phyloP scores from a whole-genome alignment of 2,888 invertebrate genomes.

The Drosophila borborema region DNA sequence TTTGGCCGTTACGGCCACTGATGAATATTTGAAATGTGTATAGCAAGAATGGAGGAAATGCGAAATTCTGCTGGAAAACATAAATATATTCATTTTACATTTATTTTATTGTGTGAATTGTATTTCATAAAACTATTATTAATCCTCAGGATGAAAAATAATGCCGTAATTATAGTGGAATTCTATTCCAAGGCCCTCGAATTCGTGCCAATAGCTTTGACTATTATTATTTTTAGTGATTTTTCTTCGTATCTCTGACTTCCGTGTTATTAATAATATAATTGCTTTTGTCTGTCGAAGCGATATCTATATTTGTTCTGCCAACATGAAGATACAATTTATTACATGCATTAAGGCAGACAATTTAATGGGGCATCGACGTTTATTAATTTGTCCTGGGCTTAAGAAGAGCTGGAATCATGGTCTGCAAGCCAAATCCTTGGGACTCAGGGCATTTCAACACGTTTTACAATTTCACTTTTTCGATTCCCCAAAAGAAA shows the following conservation, averaged over 20 bases:
- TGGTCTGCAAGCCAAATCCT: slow-evolving; percentile 25
- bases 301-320: slow-evolving; percentile 68
- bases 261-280: slow-evolving; percentile 67
- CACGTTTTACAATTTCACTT: slow-evolving; percentile 62
- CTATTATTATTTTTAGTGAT: background rate
- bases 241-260: slow-evolving; percentile 24
- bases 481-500: slow-evolving; percentile 19
- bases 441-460: slow-evolving; percentile 62
- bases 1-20: background rate
- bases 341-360: slow-evolving; percentile 72
- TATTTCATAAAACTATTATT: background rate
- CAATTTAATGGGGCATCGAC: slow-evolving; percentile 81
- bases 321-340: slow-evolving; percentile 51
- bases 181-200: background rate
- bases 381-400: slow-evolving; percentile 72
- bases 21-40: background rate
- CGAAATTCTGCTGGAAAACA: background rate
- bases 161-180: background rate
- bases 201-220: background rate
- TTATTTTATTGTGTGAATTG: background rate
- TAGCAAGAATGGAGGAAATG: background rate
- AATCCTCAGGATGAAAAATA: background rate
- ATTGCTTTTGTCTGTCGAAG: slow-evolving; percentile 27
- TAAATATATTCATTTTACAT: background rate
- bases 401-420: slow-evolving; percentile 27